Conservation (phyloP, 2,797 vertebrate genomes). For the Poeciliopsis infans region DNA sequence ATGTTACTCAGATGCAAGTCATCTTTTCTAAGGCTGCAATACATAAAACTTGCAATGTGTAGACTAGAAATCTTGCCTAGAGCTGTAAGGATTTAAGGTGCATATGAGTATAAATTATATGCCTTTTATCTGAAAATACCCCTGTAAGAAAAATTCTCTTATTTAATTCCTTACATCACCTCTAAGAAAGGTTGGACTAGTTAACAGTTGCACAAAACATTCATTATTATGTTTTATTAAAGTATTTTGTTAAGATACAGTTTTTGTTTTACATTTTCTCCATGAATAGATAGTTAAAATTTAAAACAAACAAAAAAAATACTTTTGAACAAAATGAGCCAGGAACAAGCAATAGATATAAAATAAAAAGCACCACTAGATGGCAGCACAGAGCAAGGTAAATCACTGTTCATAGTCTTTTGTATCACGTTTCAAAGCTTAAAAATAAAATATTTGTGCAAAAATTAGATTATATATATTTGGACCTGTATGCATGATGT, state of each 20-base stretch:
- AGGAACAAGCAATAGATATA: background rate
- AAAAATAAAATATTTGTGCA: background rate
- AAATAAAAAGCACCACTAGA: conserved; percentile 37
- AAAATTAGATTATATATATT: background rate
- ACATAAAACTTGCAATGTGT: background rate
- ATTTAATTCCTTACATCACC: background rate
- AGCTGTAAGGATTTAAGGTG: too few species aligned
- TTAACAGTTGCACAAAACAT: background rate
- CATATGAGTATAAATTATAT: background rate
- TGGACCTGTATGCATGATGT: background rate
- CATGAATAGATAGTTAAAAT: background rate
- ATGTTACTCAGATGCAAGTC: background rate
- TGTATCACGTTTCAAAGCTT: background rate
- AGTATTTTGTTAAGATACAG: background rate
- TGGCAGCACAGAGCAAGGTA: conserved; percentile 31
- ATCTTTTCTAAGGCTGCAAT: background rate
- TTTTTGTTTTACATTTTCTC: background rate
- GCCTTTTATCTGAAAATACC: background rate
- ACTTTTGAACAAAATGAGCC: background rate
- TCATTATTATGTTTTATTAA: background rate
- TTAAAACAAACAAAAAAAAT: background rate
- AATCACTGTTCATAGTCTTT: conserved; percentile 14
- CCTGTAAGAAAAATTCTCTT: background rate
- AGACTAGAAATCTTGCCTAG: too few species aligned
- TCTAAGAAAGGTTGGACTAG: background rate